Evolutionary conservation across 1,140 invertebrate species (phyloP).

Genomic region (Argopecten irradians): DNA sequence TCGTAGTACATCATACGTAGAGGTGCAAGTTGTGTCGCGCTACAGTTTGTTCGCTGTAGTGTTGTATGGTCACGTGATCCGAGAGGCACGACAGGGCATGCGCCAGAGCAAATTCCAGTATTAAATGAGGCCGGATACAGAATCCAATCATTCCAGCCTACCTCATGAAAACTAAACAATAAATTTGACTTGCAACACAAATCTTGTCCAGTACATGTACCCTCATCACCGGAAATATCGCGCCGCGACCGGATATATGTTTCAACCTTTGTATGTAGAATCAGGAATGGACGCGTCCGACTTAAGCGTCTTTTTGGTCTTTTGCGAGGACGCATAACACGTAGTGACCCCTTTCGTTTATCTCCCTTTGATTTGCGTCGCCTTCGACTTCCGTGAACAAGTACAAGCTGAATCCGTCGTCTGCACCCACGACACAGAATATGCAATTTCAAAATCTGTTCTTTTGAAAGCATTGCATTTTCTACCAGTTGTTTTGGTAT

Average conservation of each 20-base stretch:
- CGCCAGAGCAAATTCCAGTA: conserved; percentile 26
- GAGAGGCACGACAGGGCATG: background rate
- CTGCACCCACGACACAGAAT: conserved; percentile 32
- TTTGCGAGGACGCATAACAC: background rate
- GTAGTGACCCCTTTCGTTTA: background rate
- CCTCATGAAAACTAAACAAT: conserved; percentile 32
- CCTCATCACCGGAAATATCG: background rate
- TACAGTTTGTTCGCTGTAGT: background rate
- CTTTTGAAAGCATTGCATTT: conserved; percentile 26
- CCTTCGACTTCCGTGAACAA: conserved; percentile 34
- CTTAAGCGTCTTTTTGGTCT: conserved; percentile 29
- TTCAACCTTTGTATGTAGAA: conserved; percentile 32
- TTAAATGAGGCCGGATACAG: conserved; percentile 35
- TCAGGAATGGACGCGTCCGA: conserved; percentile 32
- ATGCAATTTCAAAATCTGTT: conserved; percentile 35
- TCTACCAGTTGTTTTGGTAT: conserved; percentile 39
- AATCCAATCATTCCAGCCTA: conserved; percentile 38
- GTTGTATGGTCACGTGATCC: background rate
- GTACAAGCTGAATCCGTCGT: conserved; percentile 30
- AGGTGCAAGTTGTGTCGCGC: background rate
- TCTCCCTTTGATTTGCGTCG: conserved; percentile 24
- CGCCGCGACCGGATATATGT: conserved; percentile 25
- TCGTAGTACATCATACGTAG: conserved; percentile 40
- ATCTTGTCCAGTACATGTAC: conserved; percentile 4
- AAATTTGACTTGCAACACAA: conserved; percentile 31